Base-by-base conservation (phyloP, 2,797 vertebrate genomes). In the Liasis olivaceus region DNA sequence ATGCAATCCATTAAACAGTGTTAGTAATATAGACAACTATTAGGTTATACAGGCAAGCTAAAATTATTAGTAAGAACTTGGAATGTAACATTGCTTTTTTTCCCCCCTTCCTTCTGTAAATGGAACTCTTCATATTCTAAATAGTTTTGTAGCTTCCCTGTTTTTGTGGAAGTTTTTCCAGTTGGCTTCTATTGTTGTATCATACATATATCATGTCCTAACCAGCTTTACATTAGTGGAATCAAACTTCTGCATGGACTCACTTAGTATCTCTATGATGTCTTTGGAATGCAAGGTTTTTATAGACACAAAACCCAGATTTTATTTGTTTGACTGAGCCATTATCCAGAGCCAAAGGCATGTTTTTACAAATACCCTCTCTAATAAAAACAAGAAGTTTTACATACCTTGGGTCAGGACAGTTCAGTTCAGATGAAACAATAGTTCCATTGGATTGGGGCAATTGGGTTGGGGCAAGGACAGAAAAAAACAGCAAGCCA, bases 381-480 rank as follows among this genome's bases (percentile, higher is more conserved):
- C 94, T 93, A 96, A 95, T 95, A 95, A 95, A 95, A 96, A 94
- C 92, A 94, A 93, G 94, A 94, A 93, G 94, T 91, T 95, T 95
- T 93, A 60, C 91, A 95, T 93, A 94, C 94, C 94, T 90, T 95
- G 93, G 85, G 51, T 1, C 0, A 96, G 89, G 85, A 86, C 58
- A 22, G 26, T 95, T 90, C 69, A 59, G 93, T 96, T 95, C 96
- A 89, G 92, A 91, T 58, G 42, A 94, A 85, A 47, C 20, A 54
- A 60, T 95, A 94, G 92, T 54, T 91, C 95, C 94, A 90, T 95
- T 85, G 42, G 36, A 36, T 36, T 36, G 36, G 36, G 36, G 51
- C 51, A 54, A 54, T 54, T 54, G 6, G 51, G 51, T 54, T 54
- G 51, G 51, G 51, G 1, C 1, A 7, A 54, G 51, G 51, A 54